phyloP scores from a whole-genome alignment of 2,797 vertebrate genomes.

The Pangasius larnaudii region DNA sequence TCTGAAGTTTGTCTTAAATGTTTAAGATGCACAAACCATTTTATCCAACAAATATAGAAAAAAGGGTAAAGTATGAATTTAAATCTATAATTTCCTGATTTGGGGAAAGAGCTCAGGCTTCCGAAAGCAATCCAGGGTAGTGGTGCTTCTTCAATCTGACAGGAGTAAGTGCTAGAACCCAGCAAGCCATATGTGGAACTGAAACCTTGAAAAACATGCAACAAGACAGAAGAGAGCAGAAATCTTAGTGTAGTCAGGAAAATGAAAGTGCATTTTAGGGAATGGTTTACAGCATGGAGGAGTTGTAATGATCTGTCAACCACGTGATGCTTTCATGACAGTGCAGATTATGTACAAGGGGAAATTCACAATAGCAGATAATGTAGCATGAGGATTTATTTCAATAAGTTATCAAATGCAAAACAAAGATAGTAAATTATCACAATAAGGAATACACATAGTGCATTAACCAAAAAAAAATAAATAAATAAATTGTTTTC shows the following conservation, averaged over 20 bases:
- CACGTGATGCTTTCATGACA: not conserved
- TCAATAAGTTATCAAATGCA: not conserved
- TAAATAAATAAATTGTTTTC: not conserved
- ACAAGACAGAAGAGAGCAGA: constrained; percentile 2
- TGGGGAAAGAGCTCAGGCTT: constrained; percentile 43
- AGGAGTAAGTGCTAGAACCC: constrained; percentile 4
- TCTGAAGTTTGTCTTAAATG: not conserved
- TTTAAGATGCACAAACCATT: not conserved
- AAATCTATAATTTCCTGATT: constrained; percentile 16
- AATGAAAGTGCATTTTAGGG: not conserved
- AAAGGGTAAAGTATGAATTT: not conserved
- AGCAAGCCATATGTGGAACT: constrained; percentile 25
- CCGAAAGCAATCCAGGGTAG: constrained; percentile 31
- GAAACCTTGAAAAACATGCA: constrained; percentile 8
- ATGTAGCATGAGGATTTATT: constrained; percentile 60
- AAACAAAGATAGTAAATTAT: not conserved
- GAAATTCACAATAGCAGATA: constrained; percentile 56
- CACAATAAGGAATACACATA: not conserved
- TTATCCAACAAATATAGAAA: constrained; percentile 3
- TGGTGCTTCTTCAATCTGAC: constrained; percentile 31
- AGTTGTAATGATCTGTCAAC: not conserved
- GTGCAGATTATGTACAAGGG: constrained; percentile 1
- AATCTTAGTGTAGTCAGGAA: not conserved
- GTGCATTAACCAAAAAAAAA: not conserved
- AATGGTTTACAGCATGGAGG: not conserved